Conservation (phyloP, 1,140 invertebrate species). For the Drosophila sturtevanti region DNA sequence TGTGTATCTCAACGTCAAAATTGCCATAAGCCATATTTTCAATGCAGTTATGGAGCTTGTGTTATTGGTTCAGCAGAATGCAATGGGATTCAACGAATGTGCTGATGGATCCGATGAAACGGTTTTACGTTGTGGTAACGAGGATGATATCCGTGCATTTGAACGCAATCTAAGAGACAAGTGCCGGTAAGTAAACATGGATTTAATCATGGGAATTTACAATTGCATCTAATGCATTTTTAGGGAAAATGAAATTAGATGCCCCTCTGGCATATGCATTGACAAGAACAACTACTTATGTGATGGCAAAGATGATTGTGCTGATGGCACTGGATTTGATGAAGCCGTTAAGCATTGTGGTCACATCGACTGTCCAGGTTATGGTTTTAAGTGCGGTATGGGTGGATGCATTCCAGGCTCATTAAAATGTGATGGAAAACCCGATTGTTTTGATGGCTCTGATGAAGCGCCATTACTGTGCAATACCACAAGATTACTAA, state of each 20-base stretch:
- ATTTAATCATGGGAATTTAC: not conserved
- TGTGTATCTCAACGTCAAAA: conserved; percentile 66
- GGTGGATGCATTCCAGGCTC: conserved; percentile 85
- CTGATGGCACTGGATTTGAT: conserved; percentile 85
- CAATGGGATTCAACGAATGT: conserved; percentile 86
- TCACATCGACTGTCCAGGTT: conserved; percentile 80
- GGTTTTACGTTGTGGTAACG: conserved; percentile 36
- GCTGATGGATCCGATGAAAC: conserved; percentile 88
- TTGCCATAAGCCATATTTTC: conserved; percentile 84
- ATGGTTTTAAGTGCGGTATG: conserved; percentile 85
- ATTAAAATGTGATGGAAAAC: conserved; percentile 84
- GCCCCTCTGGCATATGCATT: conserved; percentile 69
- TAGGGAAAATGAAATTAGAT: conserved; percentile 59
- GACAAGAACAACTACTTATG: conserved; percentile 79
- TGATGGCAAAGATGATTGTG: conserved; percentile 85
- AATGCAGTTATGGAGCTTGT: conserved; percentile 86
- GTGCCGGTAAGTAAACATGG: conserved; percentile 57
- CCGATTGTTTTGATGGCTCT: conserved; percentile 87
- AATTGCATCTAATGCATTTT: not conserved
- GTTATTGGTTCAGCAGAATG: conserved; percentile 85
- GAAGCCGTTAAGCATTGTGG: conserved; percentile 84
- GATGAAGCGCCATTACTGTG: conserved; percentile 83
- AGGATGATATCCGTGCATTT: conserved; percentile 35
- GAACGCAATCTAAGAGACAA: conserved; percentile 35
- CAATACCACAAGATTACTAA: conserved; percentile 82